A percentile compares a stretch with the other conserved stretches of the same genome.
These are phyloP conservation scores for Sinotaia quadrata DNA, from an alignment of 2,888 invertebrate species.

Conservation along the genomic window DNA sequence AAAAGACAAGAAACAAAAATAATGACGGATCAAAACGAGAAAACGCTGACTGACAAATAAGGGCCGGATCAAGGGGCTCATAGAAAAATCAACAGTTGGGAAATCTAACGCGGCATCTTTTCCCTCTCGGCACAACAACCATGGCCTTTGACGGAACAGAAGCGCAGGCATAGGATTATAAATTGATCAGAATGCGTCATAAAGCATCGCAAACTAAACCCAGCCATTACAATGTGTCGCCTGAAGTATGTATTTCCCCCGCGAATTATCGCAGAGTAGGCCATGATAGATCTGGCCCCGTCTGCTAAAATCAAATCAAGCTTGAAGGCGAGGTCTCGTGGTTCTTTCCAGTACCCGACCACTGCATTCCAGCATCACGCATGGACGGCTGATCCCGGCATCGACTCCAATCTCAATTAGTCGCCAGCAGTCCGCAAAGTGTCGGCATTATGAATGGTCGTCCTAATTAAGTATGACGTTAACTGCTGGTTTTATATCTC, in stretches of 20 bases:
- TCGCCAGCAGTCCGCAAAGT: slow-evolving; percentile 35
- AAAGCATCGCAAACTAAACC: slow-evolving; percentile 27
- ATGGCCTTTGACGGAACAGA: not conserved
- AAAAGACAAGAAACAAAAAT: too few relatives aligned
- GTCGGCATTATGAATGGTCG: slow-evolving; percentile 37
- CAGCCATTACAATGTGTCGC: slow-evolving; percentile 31
- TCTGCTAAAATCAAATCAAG: slow-evolving; percentile 38
- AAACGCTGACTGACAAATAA: too few relatives aligned
- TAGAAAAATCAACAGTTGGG: slow-evolving; percentile 28
- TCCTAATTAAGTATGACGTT: slow-evolving; percentile 33
- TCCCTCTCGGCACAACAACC: not conserved
- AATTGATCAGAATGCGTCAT: slow-evolving; percentile 21
- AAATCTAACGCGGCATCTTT: slow-evolving; percentile 20
- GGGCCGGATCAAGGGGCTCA: slow-evolving; percentile 16
- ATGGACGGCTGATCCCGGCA: slow-evolving; percentile 12
- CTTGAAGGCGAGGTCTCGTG: not conserved
- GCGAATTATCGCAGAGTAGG: slow-evolving; percentile 31
- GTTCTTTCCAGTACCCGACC: not conserved
- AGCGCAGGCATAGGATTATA: slow-evolving; percentile 11
- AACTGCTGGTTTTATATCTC: slow-evolving; percentile 38
- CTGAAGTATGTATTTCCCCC: slow-evolving; percentile 30
- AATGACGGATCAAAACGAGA: too few relatives aligned
- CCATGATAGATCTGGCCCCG: slow-evolving; percentile 29
- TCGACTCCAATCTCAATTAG: slow-evolving; percentile 36
- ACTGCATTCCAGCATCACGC: slow-evolving; percentile 9